Percentiles rank a stretch among this genome's conserved stretches.
Evolutionary conservation across 2,113 vertebrate genomes (phyloP).

Genomic region (Ranitomeya variabilis): DNA sequence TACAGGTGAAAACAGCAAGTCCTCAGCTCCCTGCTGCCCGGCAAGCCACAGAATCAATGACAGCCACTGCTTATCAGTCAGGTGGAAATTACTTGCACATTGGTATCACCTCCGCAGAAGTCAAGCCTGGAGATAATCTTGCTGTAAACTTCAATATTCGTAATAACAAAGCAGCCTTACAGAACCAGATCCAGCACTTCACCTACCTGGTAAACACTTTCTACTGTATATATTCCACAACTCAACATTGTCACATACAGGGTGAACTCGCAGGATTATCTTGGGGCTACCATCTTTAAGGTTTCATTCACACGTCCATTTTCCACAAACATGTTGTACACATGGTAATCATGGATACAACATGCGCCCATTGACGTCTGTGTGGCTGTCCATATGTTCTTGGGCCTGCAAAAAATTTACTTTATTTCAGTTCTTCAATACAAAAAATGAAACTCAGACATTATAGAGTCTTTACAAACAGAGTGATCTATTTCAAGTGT

Average conservation of each 20-base stretch:
- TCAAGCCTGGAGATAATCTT: conserved; percentile 62
- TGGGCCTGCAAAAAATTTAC: too few relatives aligned
- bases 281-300: too few relatives aligned
- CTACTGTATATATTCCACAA: neutral
- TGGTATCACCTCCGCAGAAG: conserved; percentile 61
- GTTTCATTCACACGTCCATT: too few relatives aligned
- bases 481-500: too few relatives aligned
- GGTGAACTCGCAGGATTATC: neutral
- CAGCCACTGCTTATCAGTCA: conserved; percentile 61
- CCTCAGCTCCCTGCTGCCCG: fast-evolving
- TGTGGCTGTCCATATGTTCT: too few relatives aligned
- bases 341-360: too few relatives aligned
- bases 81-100: conserved; percentile 70
- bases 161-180: neutral
- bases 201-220: conserved; percentile 69
- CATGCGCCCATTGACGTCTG: too few relatives aligned
- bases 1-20: conserved; percentile 66
- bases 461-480: too few relatives aligned
- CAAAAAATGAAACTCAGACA: too few relatives aligned
- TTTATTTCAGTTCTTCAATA: too few relatives aligned
- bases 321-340: too few relatives aligned
- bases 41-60: conserved; percentile 66
- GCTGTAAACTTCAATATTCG: conserved; percentile 62
- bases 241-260: neutral
- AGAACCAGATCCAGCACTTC: conserved; percentile 62